Evolutionary conservation across 2,888 invertebrate genomes (phyloP), one percentile per base, ranked within the genome.

Genomic region (Apamea sordens): DNA sequence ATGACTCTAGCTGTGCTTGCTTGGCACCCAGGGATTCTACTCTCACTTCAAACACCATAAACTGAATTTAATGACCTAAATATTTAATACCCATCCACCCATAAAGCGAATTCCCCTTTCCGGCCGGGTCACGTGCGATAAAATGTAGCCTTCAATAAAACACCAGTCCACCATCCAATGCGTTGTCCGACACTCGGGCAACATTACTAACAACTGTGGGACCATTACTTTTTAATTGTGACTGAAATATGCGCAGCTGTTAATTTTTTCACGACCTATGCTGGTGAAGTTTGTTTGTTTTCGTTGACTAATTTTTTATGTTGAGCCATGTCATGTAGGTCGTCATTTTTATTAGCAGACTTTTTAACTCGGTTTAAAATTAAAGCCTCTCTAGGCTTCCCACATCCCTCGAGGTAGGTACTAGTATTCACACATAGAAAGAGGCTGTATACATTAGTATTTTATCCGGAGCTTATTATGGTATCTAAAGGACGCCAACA

Each of bases 61-160:
- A 53, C 44, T 24, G 44, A 28, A 28, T 41, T 50, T 13, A 36
- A 68, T 50, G 41, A 56, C 36, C 36, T 18, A 47, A 67, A 56
- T 2, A 47, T 79, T 56, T 18, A 56, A 56, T n/a, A 64, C 4
- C 36, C 5, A 36, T 73, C 47, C 18, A 47, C 2, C 5, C 11
- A 68, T 47, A 71, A 72, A 71, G 15, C 28, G 21, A 44, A 36
- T 59, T 59, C 3, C 59, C n/a, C 0, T 59, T 50, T 50, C 67
- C 56, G 1, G 5, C 1, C 47, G 21, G 63, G 41, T 77, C 77
- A 73, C 72, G 76, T 86, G 71, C 80, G 84, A 83, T 84, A 87
- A 88, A 89, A 87, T 81, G 80, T 85, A 70, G 70, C 71, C 72
- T 56, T 69, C 82, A 87, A 85, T 88, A 86, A 87, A 89, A 85